Evolutionary conservation across 2,113 vertebrate genomes (phyloP).

Genomic region (Semnornis frantzii): DNA sequence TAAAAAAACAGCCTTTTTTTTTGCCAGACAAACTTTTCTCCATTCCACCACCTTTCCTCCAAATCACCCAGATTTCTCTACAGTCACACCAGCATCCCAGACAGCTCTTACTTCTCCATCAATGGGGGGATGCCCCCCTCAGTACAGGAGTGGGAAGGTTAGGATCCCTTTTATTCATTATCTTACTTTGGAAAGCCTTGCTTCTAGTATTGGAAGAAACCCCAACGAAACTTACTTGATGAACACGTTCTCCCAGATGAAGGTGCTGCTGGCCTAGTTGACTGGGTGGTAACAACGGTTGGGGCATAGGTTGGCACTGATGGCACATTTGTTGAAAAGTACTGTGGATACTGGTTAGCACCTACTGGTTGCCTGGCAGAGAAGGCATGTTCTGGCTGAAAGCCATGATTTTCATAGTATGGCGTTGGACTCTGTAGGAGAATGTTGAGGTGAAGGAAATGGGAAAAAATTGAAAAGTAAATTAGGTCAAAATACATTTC

Average conservation of each 20-base stretch:
- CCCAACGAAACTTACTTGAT: constrained; percentile 58
- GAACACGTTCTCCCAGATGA: background rate
- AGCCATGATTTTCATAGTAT: constrained; percentile 77
- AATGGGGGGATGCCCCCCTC: background rate
- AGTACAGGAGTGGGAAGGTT: background rate
- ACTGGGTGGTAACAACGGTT: constrained; percentile 13
- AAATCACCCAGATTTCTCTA: background rate
- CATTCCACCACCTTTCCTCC: background rate
- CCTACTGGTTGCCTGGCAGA: background rate
- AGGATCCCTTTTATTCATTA: background rate
- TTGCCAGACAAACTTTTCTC: background rate
- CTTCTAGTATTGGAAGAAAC: background rate
- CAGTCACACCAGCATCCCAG: background rate
- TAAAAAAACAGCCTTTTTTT: background rate
- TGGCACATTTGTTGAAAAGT: background rate
- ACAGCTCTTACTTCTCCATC: background rate
- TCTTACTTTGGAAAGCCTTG: fast-evolving
- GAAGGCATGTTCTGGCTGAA: constrained; percentile 60
- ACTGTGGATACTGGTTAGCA: background rate
- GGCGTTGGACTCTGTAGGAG: constrained; percentile 19
- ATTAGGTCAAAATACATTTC: background rate
- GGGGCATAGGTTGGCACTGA: constrained; percentile 66
- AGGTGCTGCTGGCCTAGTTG: background rate
- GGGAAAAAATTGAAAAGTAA: background rate
- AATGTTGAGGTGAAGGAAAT: background rate